These are phyloP conservation scores for Hydrochoerus hydrochaeris DNA, from an alignment of 2,113 vertebrate genomes.

Conservation along the genomic window DNA sequence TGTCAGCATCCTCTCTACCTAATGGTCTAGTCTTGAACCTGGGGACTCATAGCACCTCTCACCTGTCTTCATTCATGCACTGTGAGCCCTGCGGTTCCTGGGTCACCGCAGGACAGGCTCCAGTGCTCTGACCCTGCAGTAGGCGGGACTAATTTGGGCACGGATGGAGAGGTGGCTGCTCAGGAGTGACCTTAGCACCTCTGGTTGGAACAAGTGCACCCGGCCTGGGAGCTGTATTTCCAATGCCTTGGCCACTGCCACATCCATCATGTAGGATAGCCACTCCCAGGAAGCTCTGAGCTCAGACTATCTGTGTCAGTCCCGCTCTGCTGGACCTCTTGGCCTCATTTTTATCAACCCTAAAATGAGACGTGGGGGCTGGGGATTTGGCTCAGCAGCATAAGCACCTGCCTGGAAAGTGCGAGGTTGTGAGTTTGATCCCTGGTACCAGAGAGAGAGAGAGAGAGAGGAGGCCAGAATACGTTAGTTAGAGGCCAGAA, in stretches of 20 bases:
- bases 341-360: neutral
- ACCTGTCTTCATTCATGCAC: accelerated
- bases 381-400: too few relatives aligned
- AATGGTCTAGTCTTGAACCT: neutral
- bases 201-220: neutral
- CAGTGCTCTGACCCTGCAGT: neutral
- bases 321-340: neutral
- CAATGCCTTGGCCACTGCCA: neutral
- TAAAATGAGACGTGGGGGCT: neutral
- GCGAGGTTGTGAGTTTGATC: too few relatives aligned
- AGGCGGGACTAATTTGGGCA: neutral
- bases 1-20: neutral
- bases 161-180: neutral
- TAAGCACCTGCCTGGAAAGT: too few relatives aligned
- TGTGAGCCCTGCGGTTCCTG: neutral
- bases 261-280: neutral
- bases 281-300: neutral
- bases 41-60: neutral
- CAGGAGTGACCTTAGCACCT: neutral
- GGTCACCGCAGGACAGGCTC: neutral
- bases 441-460: too few relatives aligned
- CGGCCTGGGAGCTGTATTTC: neutral
- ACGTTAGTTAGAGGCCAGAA: neutral
- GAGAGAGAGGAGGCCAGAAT: neutral
- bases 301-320: neutral